Percentiles rank a stretch among this genome's conserved stretches.
These are phyloP conservation scores for Cecropterus lyciades DNA, from an alignment of 1,140 invertebrate genomes.

Conservation along the genomic window DNA sequence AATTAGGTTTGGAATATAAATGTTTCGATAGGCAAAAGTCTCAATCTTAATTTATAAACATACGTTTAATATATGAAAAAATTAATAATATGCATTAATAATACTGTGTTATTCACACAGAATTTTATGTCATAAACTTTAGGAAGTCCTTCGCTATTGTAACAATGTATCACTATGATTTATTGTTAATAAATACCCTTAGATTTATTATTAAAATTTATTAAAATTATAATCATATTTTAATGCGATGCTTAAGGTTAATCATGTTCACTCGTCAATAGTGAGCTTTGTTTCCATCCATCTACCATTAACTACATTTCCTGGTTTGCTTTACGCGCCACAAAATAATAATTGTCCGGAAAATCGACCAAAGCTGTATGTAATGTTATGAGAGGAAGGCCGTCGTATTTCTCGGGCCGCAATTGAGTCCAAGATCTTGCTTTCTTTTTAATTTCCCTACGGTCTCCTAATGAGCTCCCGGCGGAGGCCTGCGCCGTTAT, in stretches of 20 bases:
- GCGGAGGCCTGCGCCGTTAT: constrained; percentile 75
- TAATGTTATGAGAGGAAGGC: constrained; percentile 82
- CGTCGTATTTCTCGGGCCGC: constrained; percentile 74
- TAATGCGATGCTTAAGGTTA: too few relatives aligned
- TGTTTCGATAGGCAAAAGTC: too few relatives aligned
- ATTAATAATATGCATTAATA: too few relatives aligned
- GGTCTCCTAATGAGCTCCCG: constrained; percentile 82
- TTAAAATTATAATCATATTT: too few relatives aligned
- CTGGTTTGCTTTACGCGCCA: constrained; percentile 79
- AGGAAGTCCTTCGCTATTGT: too few relatives aligned
- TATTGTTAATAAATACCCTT: too few relatives aligned
- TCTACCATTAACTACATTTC: constrained; percentile 72
- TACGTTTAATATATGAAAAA: too few relatives aligned
- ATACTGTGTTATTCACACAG: too few relatives aligned
- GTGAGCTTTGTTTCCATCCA: constrained; percentile 33
- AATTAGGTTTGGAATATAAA: background rate
- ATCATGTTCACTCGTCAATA: constrained; percentile 37
- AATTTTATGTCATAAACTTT: too few relatives aligned
- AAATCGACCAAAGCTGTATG: constrained; percentile 82
- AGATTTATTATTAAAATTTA: too few relatives aligned
- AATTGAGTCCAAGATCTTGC: constrained; percentile 83
- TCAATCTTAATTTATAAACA: too few relatives aligned
- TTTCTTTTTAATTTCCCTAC: constrained; percentile 85
- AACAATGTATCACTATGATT: too few relatives aligned
- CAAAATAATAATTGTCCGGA: constrained; percentile 85